A percentile compares a stretch with the other conserved stretches of the same genome.
Evolutionary conservation across 2,113 vertebrate genomes (phyloP).

Genomic region (Porphyrio hochstetteri): DNA sequence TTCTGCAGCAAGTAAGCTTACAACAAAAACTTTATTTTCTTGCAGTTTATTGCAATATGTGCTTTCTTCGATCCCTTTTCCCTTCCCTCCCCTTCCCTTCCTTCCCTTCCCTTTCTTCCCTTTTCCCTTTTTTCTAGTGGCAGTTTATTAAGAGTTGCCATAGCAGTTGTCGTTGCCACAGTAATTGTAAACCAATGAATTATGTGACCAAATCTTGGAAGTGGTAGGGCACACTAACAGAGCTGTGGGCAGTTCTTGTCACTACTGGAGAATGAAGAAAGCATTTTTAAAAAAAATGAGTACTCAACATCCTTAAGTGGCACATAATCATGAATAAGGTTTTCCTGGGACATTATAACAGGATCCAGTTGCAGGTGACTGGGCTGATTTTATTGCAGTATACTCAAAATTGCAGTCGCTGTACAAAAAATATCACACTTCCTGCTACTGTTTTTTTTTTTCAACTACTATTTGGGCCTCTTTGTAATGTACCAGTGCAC

Average conservation of each 20-base stretch:
- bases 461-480: background rate
- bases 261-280: background rate
- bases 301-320: background rate
- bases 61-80: background rate
- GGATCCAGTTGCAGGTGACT: background rate
- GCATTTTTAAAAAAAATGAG: background rate
- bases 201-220: background rate
- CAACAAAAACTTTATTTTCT: constrained; percentile 10
- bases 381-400: background rate
- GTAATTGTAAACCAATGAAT: constrained; percentile 64
- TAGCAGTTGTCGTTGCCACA: constrained; percentile 42
- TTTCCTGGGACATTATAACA: background rate
- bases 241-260: background rate
- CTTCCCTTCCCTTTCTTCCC: background rate
- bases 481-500: background rate
- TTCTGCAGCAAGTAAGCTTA: background rate
- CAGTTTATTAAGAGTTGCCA: constrained; percentile 37
- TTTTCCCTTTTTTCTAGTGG: background rate
- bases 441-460: background rate
- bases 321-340: background rate
- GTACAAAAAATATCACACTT: background rate
- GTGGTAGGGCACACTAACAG: background rate
- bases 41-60: background rate
- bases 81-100: background rate
- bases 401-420: background rate